A percentile compares a stretch with the other conserved stretches of the same genome.
These are phyloP conservation scores for Lydus trimaculatus DNA, from an alignment of 2,888 invertebrate genomes.

Conservation along the genomic window DNA sequence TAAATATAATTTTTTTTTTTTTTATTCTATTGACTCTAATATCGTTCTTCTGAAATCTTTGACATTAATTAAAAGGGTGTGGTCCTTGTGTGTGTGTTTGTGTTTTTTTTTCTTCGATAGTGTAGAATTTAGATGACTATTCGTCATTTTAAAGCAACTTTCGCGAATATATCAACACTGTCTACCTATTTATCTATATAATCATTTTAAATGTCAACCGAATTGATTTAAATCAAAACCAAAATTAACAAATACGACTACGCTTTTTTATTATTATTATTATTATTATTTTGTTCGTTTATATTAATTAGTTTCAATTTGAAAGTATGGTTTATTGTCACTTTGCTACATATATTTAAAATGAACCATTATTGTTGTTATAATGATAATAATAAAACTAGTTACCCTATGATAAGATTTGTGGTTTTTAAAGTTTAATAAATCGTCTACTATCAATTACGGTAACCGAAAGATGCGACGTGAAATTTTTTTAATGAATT, in stretches of 20 bases:
- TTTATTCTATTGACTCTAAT: not conserved
- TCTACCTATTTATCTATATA: slow-evolving; percentile 49
- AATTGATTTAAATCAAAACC: slow-evolving; percentile 48
- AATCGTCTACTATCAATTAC: slow-evolving; percentile 38
- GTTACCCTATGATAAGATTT: not conserved
- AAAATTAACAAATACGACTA: slow-evolving; percentile 40
- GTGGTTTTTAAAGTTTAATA: slow-evolving; percentile 26
- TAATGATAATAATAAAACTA: not conserved
- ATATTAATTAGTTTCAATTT: not conserved
- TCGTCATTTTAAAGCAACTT: slow-evolving; percentile 55
- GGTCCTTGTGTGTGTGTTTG: slow-evolving; percentile 46
- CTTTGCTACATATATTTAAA: not conserved
- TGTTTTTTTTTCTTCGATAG: slow-evolving; percentile 13
- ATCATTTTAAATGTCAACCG: slow-evolving; percentile 53
- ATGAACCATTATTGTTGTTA: not conserved
- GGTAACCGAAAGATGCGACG: slow-evolving; percentile 38
- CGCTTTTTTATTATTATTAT: not conserved
- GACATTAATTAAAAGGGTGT: slow-evolving; percentile 55
- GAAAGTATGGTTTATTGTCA: not conserved
- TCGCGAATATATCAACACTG: slow-evolving; percentile 56
- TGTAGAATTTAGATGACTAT: slow-evolving; percentile 45
- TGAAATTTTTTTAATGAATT: slow-evolving; percentile 47
- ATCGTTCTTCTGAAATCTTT: slow-evolving; percentile 33
- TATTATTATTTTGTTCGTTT: not conserved
- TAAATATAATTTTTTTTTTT: not conserved